phyloP scores from a whole-genome alignment of 2,888 invertebrate species.

The Aphodius sticticus region DNA sequence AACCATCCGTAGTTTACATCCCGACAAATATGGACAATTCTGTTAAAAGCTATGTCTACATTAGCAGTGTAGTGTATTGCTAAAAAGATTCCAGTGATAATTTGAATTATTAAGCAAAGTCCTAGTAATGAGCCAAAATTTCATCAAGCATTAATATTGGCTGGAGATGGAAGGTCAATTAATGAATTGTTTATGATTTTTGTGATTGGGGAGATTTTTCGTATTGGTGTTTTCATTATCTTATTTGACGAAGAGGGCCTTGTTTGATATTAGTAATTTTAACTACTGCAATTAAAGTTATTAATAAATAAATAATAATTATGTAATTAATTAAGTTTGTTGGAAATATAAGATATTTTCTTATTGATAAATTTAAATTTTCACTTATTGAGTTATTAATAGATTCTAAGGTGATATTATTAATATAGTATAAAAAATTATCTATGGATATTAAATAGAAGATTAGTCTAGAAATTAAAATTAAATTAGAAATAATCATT shows the following conservation, averaged over 20 bases:
- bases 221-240: slow-evolving; percentile 63
- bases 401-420: slow-evolving; percentile 9
- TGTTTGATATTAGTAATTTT: slow-evolving; percentile 67
- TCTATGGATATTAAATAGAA: not conserved
- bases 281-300: slow-evolving; percentile 66
- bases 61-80: slow-evolving; percentile 74
- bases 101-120: slow-evolving; percentile 71
- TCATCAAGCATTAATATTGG: slow-evolving; percentile 71
- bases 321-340: slow-evolving; percentile 63
- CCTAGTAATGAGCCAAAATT: slow-evolving; percentile 75
- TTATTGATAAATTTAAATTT: slow-evolving; percentile 53
- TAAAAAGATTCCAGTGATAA: slow-evolving; percentile 73
- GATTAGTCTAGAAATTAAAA: not conserved
- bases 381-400: slow-evolving; percentile 32
- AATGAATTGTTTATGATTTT: slow-evolving; percentile 69
- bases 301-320: slow-evolving; percentile 68
- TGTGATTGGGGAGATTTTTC: slow-evolving; percentile 62
- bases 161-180: slow-evolving; percentile 68
- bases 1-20: slow-evolving; percentile 76
- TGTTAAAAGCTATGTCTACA: slow-evolving; percentile 70
- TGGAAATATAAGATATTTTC: slow-evolving; percentile 65
- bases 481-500: slow-evolving; percentile 49
- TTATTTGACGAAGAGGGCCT: slow-evolving; percentile 63
- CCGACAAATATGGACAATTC: slow-evolving; percentile 73
- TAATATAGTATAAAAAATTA: slow-evolving; percentile 32